Base-by-base conservation (phyloP, 2,888 invertebrate genomes). In the Oligia fasciuncula region DNA sequence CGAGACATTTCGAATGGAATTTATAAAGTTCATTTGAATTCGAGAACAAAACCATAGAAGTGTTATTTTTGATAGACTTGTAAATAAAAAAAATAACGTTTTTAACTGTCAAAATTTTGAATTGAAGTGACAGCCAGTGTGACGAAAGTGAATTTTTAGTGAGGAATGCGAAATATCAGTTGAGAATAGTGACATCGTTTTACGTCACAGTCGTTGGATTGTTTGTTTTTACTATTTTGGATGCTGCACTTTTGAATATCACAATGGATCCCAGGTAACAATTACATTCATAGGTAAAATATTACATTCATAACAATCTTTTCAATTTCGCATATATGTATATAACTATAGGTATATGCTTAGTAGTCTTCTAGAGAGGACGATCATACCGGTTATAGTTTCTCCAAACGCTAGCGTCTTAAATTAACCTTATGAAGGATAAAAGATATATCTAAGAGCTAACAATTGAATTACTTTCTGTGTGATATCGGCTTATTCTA, bases 221-320 rank as follows among this genome's bases (percentile, higher is more conserved):
- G 62, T 68, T 73, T 77, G 54, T 65, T 67, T 29, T 80, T 76
- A 68, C 46, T 67, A 66, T 63, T 79, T 84, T 77, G 86, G 81
- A 88, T 80, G 77, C 85, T 77, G 86, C 80, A 77, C 79, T 84
- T 84, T 77, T 76, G n/a, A 87, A 87, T 79, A 75, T 88, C 91
- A 95, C 86, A 89, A 96, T 96, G 96, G 95, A 91, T 91, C 82
- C 90, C 91, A 96, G 96, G 96, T 96, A 95, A 92, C 70, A 63
- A 79, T 79, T 81, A 81, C 79, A 76, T 63, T 83, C 76, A 69
- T 49, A 72, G 29, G 29, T 68, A 76, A 73, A 68, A 77, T 79
- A 79, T 79, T 81, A 81, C 79, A 76, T 63, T 83, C 76, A 69
- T 49, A 72, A 57, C 81, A 83, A 81, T 80, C 77, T 77, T 66